Evolutionary conservation across 1,140 invertebrate species (phyloP).

Genomic region (Megalopta genalis): DNA sequence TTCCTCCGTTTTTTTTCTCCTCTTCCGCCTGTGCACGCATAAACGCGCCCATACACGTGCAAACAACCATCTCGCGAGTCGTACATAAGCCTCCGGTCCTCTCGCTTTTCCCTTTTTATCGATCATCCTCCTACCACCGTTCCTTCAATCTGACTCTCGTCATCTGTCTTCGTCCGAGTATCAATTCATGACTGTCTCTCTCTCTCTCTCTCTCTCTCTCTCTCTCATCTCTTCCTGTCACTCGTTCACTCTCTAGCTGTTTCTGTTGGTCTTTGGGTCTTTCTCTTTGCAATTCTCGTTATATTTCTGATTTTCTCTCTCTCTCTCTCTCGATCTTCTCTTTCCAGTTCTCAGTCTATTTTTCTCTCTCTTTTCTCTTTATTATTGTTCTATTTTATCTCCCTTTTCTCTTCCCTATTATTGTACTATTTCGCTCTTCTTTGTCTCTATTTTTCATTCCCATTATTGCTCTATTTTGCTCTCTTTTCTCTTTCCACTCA

Average conservation of each 20-base stretch:
- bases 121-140: conserved; percentile 20
- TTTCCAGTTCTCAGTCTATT: too few relatives aligned
- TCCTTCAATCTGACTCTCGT: conserved; percentile 26
- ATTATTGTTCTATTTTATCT: too few relatives aligned
- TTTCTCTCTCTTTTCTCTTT: too few relatives aligned
- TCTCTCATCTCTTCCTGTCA: conserved; percentile 3
- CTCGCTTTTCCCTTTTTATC: conserved; percentile 38
- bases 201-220: conserved; percentile 20
- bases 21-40: conserved; percentile 22
- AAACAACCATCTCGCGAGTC: conserved; percentile 9
- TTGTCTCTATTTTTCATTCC: too few relatives aligned
- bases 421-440: too few relatives aligned
- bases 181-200: conserved; percentile 27
- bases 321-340: too few relatives aligned
- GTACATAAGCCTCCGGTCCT: conserved; percentile 55
- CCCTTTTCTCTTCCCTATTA: too few relatives aligned
- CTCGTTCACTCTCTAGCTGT: not conserved
- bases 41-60: conserved; percentile 24
- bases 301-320: too few relatives aligned
- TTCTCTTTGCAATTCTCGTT: too few relatives aligned
- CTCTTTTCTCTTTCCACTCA: too few relatives aligned
- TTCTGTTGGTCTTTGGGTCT: too few relatives aligned
- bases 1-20: conserved; percentile 36
- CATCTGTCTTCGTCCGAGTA: conserved; percentile 49
- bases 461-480: too few relatives aligned